Conservation (phyloP, 1,140 invertebrate genomes). For the Drosophila virilis region DNA sequence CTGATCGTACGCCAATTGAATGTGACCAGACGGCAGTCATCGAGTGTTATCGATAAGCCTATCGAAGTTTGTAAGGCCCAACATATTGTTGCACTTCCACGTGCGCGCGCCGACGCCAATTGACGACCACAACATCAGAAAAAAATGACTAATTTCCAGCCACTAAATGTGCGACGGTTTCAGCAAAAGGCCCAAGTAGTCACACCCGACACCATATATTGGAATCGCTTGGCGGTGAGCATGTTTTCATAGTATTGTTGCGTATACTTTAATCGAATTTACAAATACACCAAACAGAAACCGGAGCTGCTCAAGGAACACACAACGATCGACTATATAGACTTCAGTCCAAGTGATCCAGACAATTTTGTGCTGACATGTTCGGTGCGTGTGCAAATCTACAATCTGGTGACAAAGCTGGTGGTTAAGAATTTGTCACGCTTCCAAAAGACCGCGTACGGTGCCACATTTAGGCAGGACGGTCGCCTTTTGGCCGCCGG, state of each 20-base stretch:
- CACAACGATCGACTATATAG: slow-evolving; percentile 94
- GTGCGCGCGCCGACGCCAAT: slow-evolving; percentile 27
- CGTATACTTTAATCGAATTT: background rate
- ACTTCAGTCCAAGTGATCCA: slow-evolving; percentile 94
- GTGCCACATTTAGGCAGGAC: slow-evolving; percentile 93
- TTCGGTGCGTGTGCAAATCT: slow-evolving; percentile 95
- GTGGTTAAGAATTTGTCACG: slow-evolving; percentile 93
- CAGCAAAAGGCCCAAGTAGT: slow-evolving; percentile 88
- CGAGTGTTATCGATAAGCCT: slow-evolving; percentile 1
- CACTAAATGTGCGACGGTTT: slow-evolving; percentile 90
- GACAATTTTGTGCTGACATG: slow-evolving; percentile 96
- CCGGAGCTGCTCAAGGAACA: slow-evolving; percentile 96
- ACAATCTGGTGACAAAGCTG: slow-evolving; percentile 94
- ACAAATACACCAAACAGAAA: slow-evolving; percentile 86
- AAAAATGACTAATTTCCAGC: slow-evolving; percentile 87
- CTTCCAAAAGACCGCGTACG: slow-evolving; percentile 94
- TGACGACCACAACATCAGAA: background rate
- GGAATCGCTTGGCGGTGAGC: slow-evolving; percentile 93
- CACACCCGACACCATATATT: slow-evolving; percentile 92
- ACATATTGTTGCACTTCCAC: slow-evolving; percentile 26
- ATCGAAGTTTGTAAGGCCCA: background rate
- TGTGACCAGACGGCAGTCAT: background rate
- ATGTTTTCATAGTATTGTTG: background rate
- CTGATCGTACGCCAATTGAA: background rate
- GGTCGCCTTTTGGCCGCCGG: slow-evolving; percentile 94